Base-by-base conservation (phyloP, 1,140 invertebrate genomes). In the Drosophila pectinifera region DNA sequence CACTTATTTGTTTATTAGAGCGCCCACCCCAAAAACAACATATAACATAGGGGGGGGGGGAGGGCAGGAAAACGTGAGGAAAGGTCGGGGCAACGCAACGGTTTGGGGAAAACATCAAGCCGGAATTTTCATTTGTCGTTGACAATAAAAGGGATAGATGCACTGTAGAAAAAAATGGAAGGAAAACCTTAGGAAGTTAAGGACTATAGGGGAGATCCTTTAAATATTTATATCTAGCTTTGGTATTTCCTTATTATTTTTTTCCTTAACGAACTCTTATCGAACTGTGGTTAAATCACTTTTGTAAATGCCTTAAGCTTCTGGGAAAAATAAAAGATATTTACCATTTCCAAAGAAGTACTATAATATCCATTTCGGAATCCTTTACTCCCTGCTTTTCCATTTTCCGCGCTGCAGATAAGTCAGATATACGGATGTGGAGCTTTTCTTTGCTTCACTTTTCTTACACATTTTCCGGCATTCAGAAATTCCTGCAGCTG, bases 1-100 rank as follows among this genome's bases (percentile, higher is more conserved):
- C 80, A 89, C 80, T 89, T 89, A 89, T 89, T 90, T 89, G 84
- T 89, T 89, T 89, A 89, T 89, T 89, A 89, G 84, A 72, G 80
- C 51, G 63, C 46, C 49, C 41, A 46, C 41, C 46, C 49, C 55
- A 59, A 79, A 63, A 67, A 73, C 57, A 80, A 85, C 72, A 65
- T 4, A 18, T 18, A n/a, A n/a, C n/a, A n/a, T n/a, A n/a, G n/a
- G n/a, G n/a, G n/a, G n/a, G n/a, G n/a, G 45, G 10, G 16, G 18
- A 14, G 3, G 8, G 18, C 13, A 20, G 49, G 3, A 28, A 56
- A 42, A 46, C 45, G 42, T 67, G 45, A 16, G 34, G 36, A 53
- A 53, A 53, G 6, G 31, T 36, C 49, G 28, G 13, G 11, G 16
- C 26, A 24, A 24, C 24, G 26, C 26, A 51, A 51, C 16, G 16